phyloP scores from a whole-genome alignment of 2,888 invertebrate genomes.

The Bembecia ichneumoniformis region DNA sequence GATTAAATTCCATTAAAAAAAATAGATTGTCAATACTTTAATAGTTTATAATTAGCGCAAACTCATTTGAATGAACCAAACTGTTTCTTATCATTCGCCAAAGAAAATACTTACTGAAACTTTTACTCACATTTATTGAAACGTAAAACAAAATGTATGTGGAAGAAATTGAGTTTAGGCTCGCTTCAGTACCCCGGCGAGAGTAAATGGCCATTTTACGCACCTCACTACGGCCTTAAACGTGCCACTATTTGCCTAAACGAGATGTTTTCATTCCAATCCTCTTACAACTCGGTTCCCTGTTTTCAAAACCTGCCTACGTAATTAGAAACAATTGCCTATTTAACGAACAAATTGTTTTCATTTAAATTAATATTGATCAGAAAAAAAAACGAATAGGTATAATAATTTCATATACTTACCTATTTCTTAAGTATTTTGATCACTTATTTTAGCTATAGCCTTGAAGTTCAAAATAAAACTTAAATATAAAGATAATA shows the following conservation, averaged over 20 bases:
- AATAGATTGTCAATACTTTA: too few relatives aligned
- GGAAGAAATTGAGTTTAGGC: conserved; percentile 43
- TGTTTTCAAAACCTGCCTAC: not conserved
- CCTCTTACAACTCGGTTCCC: not conserved
- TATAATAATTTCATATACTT: too few relatives aligned
- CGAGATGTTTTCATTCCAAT: conserved; percentile 35
- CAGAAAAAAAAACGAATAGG: too few relatives aligned
- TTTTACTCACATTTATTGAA: conserved; percentile 47
- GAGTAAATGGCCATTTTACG: conserved; percentile 33
- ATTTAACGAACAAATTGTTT: too few relatives aligned
- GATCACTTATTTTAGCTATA: too few relatives aligned
- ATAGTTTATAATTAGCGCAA: too few relatives aligned
- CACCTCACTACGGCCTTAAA: conserved; percentile 36
- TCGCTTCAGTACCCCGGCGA: conserved; percentile 25
- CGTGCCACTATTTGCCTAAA: conserved; percentile 42
- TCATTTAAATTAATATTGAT: too few relatives aligned
- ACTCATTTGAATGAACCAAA: not conserved
- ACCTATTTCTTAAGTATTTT: too few relatives aligned
- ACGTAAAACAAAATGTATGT: conserved; percentile 55
- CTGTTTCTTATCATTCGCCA: not conserved
- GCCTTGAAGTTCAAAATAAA: too few relatives aligned
- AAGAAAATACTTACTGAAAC: conserved; percentile 36
- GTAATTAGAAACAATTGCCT: too few relatives aligned
- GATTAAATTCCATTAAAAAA: too few relatives aligned
- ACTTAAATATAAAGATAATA: too few relatives aligned